A percentile compares a stretch with the other conserved stretches of the same genome.
phyloP scores from a whole-genome alignment of 2,888 invertebrate species.

The Gymnoscelis rufifasciata region DNA sequence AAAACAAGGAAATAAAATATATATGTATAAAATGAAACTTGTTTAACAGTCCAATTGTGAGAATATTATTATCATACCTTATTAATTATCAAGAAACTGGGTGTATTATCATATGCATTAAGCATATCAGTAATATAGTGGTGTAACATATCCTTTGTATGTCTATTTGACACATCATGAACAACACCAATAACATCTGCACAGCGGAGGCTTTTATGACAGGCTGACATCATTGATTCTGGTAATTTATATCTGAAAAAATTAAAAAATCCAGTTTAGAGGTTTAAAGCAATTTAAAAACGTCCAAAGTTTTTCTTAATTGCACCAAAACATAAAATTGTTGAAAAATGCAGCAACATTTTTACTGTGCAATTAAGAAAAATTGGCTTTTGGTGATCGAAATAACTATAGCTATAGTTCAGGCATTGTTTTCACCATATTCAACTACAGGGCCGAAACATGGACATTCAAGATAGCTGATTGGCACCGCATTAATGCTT shows the following conservation, averaged over 20 bases:
- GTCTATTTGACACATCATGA: conserved; percentile 88
- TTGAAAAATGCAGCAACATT: no score
- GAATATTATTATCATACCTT: conserved; percentile 80
- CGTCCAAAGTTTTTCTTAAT: no score
- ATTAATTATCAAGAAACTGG: conserved; percentile 91
- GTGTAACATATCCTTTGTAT: conserved; percentile 84
- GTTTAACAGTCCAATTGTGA: neutral
- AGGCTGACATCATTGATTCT: conserved; percentile 65
- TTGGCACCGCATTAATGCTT: no score
- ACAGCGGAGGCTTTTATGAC: conserved; percentile 80
- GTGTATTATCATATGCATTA: conserved; percentile 77
- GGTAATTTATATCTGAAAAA: conserved; percentile 60
- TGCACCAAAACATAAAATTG: no score
- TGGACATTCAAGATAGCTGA: no score
- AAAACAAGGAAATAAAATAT: no score
- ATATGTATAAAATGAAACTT: neutral
- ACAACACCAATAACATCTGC: conserved; percentile 91
- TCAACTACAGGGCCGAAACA: no score
- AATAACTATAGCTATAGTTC: no score
- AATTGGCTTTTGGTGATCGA: no score
- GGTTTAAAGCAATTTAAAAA: no score
- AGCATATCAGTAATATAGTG: conserved; percentile 84
- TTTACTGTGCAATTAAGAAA: no score
- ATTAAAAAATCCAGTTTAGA: neutral
- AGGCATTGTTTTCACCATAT: no score